Conservation (phyloP, 2,113 vertebrate genomes). For the Condylura cristata region DNA sequence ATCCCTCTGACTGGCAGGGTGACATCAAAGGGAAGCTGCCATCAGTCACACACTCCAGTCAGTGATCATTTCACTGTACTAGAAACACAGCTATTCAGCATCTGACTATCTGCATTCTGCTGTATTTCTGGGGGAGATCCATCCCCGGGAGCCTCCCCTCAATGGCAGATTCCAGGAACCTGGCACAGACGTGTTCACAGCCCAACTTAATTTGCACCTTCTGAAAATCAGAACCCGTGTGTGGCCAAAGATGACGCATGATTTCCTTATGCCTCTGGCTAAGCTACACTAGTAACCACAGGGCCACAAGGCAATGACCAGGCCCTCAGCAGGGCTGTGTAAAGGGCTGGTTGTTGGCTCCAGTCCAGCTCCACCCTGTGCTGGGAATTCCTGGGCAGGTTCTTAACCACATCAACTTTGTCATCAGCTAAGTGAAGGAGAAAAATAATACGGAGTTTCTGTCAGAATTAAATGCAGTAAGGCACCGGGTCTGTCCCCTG, state of each 20-base stretch:
- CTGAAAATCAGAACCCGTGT: background rate
- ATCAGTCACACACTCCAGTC: background rate
- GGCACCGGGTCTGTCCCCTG: background rate
- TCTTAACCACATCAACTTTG: background rate
- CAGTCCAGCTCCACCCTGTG: too few species aligned
- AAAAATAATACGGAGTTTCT: background rate
- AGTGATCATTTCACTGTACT: background rate
- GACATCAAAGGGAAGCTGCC: background rate
- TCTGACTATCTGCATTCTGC: background rate
- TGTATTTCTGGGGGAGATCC: background rate
- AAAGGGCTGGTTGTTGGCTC: background rate
- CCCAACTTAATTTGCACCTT: background rate
- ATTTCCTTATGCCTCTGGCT: background rate
- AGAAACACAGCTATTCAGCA: background rate
- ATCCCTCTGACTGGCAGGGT: background rate
- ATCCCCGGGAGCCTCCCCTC: background rate
- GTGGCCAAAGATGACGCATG: background rate
- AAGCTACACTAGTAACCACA: background rate
- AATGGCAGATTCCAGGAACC: background rate
- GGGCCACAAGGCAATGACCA: background rate
- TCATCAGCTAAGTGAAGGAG: background rate
- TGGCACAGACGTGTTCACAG: rapidly evolving
- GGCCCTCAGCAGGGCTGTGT: background rate
- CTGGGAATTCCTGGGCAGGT: background rate
- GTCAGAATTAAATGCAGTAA: background rate